Base-by-base conservation (phyloP, 2,888 invertebrate species). In the Lepeophtheirus nordmannii region DNA sequence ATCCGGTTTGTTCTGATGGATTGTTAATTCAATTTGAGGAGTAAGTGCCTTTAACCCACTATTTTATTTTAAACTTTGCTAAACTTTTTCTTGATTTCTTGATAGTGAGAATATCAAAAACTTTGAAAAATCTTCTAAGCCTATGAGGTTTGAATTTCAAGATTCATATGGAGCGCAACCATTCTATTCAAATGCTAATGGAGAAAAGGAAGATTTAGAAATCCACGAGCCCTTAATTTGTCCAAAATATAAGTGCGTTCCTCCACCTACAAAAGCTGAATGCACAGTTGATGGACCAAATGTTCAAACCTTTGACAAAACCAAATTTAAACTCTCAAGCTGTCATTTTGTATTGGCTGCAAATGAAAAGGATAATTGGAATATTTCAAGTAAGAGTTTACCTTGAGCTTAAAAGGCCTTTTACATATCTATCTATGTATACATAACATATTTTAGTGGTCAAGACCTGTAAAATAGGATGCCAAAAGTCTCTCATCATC, bases 331-430 rank as follows among this genome's bases (percentile, higher is more conserved):
- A 71, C 86, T 85, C 71, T 87, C 88, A 70, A 81, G 86, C 17
- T 90, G 89, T 75, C 83, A 85, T 77, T 89, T 90, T 74, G 81
- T 87, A 58, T 75, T 87, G 56, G 86, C 85, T 0, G 78, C 85
- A 67, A 86, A 89, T 74, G 76, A 80, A 11, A 76, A 80, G 68
- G 80, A 82, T 59, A 79, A 82, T 46, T 90, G 89, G 87, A 81
- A 80, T 61, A 79, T 89, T 60, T 80, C 83, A 62, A 68, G 73
- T 73, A 23, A 1, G 10, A 5, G 2, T 17, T 5, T 17, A n/a
- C 17, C 1, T 46, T n/a, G n/a, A n/a, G n/a, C n/a, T n/a, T n/a
- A n/a, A n/a, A n/a, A n/a, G n/a, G n/a, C n/a, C n/a, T n/a, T n/a
- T n/a, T n/a, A n/a, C n/a, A n/a, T n/a, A n/a, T n/a, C n/a, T n/a